A percentile compares a stretch with the other conserved stretches of the same genome.
phyloP scores from a whole-genome alignment of 2,888 invertebrate genomes.

The Noctua fimbriata region DNA sequence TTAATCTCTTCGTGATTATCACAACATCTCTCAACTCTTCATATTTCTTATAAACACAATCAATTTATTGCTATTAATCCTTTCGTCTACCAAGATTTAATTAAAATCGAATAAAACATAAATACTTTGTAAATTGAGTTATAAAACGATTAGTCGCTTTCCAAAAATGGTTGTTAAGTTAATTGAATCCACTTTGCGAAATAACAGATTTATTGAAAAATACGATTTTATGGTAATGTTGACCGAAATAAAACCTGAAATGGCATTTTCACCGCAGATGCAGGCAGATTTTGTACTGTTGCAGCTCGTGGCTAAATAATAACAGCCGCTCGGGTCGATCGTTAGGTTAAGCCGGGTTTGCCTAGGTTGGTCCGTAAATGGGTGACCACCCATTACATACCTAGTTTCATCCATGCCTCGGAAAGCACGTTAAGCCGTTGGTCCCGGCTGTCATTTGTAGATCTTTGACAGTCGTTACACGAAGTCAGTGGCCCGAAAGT shows the following conservation, averaged over 20 bases:
- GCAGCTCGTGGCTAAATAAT: not conserved
- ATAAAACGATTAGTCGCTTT: constrained; percentile 55
- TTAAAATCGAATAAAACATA: constrained; percentile 56
- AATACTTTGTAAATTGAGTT: constrained; percentile 41
- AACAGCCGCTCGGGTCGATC: not conserved
- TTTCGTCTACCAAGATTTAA: constrained; percentile 27
- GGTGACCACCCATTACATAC: too few relatives aligned
- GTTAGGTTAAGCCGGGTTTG: too few relatives aligned
- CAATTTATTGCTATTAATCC: constrained; percentile 23
- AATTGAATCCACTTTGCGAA: constrained; percentile 46
- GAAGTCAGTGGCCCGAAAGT: too few relatives aligned
- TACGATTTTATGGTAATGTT: constrained; percentile 17
- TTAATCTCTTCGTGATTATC: constrained; percentile 1
- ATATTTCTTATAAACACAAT: constrained; percentile 1
- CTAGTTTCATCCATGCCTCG: not conserved
- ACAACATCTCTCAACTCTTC: not conserved
- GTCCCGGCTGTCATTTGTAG: too few relatives aligned
- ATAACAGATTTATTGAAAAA: constrained; percentile 31
- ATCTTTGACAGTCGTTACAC: too few relatives aligned
- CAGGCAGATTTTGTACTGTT: not conserved
- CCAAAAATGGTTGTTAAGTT: constrained; percentile 28
- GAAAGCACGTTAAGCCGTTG: too few relatives aligned
- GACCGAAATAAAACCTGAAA: constrained; percentile 9
- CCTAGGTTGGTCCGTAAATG: too few relatives aligned
- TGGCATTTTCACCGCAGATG: not conserved